Percentiles rank a stretch among this genome's conserved stretches.
Evolutionary conservation across 2,888 invertebrate genomes (phyloP).

Genomic region (Ashinkailepas kermadecensis): DNA sequence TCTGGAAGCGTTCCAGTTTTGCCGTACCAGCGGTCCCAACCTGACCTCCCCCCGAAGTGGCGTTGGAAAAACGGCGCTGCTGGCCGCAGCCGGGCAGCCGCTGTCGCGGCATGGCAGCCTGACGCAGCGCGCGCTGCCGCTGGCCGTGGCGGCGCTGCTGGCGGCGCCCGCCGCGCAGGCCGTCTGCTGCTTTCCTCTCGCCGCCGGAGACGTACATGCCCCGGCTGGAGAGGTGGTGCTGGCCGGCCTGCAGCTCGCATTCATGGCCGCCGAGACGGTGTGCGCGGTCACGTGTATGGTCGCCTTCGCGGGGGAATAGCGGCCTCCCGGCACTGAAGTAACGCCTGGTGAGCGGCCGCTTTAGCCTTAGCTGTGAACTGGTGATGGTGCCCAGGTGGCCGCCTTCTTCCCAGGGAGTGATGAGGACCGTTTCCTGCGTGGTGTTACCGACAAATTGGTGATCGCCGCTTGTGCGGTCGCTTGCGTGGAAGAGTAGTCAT

Average conservation of each 20-base stretch:
- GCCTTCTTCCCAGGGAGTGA: too few relatives aligned
- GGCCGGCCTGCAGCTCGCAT: slow-evolving; percentile 74
- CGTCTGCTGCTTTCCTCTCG: slow-evolving; percentile 77
- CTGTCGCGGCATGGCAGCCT: slow-evolving; percentile 79
- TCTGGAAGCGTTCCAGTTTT: slow-evolving; percentile 46
- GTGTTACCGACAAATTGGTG: too few relatives aligned
- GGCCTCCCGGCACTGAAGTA: too few relatives aligned
- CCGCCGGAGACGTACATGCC: slow-evolving; percentile 84
- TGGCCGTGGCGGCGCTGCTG: slow-evolving; percentile 70
- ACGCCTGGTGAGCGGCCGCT: too few relatives aligned
- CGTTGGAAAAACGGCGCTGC: slow-evolving; percentile 63
- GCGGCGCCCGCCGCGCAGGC: slow-evolving; percentile 76
- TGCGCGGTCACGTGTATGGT: slow-evolving; percentile 67
- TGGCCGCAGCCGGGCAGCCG: slow-evolving; percentile 74
- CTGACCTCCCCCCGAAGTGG: slow-evolving; percentile 69
- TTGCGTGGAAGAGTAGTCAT: too few relatives aligned
- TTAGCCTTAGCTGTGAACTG: too few relatives aligned
- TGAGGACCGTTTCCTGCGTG: too few relatives aligned
- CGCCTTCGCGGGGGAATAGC: slow-evolving; percentile 38
- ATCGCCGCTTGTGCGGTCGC: too few relatives aligned
- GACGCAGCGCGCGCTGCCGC: slow-evolving; percentile 64
- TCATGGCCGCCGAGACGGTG: slow-evolving; percentile 70
- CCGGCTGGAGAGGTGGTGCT: slow-evolving; percentile 79
- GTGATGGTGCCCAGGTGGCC: too few relatives aligned
- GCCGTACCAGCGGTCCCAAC: slow-evolving; percentile 65